Evolutionary conservation across 1,140 invertebrate species (phyloP).

Genomic region (Bombyx mori): DNA sequence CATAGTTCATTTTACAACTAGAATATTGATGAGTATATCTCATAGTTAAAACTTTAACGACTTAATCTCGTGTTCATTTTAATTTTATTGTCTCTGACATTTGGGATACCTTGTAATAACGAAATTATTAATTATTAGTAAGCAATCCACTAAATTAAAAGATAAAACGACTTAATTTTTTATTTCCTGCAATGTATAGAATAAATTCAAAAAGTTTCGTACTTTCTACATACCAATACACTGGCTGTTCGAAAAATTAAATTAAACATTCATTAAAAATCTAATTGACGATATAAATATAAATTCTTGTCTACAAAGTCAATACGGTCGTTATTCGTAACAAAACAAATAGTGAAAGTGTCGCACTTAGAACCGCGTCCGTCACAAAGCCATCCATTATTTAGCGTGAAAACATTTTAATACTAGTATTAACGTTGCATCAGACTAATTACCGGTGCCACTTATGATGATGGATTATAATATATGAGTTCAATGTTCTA

Average conservation of each 20-base stretch:
- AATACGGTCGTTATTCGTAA: constrained; percentile 24
- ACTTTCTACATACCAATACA: too few species aligned
- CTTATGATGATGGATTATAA: constrained; percentile 17
- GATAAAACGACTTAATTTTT: too few species aligned
- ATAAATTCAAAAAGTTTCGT: too few species aligned
- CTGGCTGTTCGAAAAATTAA: too few species aligned
- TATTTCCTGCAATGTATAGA: too few species aligned
- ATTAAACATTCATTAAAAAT: too few species aligned
- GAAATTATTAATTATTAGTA: too few species aligned
- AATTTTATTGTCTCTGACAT: too few species aligned
- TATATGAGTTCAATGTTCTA: too few species aligned
- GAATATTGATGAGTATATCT: background rate
- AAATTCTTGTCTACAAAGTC: background rate
- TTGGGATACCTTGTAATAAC: too few species aligned
- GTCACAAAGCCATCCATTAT: constrained; percentile 31
- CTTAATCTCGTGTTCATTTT: too few species aligned
- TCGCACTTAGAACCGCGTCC: constrained; percentile 22
- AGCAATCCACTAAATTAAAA: too few species aligned
- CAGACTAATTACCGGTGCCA: constrained; percentile 32
- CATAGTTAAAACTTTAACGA: background rate
- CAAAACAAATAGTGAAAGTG: constrained; percentile 57
- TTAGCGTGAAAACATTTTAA: constrained; percentile 54
- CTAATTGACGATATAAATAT: background rate
- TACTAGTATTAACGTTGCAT: constrained; percentile 32
- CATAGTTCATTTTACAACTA: background rate